Percentiles rank a stretch among this genome's conserved stretches.
phyloP scores from a whole-genome alignment of 2,113 vertebrate genomes.

The Grallaria varia region DNA sequence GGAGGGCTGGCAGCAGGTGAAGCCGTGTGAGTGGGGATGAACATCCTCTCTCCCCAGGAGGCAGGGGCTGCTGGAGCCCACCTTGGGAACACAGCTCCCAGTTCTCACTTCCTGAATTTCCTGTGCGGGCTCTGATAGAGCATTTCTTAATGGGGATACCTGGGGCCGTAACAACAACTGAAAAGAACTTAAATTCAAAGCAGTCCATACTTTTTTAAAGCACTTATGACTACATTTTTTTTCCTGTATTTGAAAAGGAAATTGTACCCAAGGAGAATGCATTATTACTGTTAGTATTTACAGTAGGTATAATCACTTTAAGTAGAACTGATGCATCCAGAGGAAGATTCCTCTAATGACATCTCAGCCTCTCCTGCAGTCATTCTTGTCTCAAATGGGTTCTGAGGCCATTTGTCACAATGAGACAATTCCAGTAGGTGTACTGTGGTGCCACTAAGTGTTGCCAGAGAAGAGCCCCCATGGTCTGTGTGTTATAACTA shows the following conservation, averaged over 20 bases:
- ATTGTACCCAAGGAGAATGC: neutral
- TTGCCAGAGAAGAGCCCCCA: neutral
- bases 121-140: neutral
- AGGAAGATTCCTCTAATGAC: neutral
- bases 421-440: neutral
- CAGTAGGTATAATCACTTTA: neutral
- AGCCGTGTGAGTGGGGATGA: neutral
- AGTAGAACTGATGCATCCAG: neutral
- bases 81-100: neutral
- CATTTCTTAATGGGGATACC: neutral
- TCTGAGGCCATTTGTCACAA: neutral
- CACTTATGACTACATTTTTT: neutral
- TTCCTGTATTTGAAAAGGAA: neutral
- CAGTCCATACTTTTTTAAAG: neutral
- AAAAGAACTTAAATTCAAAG: neutral
- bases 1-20: neutral
- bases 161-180: neutral
- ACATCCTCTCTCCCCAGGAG: neutral
- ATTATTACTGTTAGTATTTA: slow-evolving; percentile 7
- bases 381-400: neutral
- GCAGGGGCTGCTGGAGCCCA: neutral
- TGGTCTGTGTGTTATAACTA: fast-evolving
- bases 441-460: neutral
- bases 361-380: neutral
- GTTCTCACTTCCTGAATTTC: neutral